phyloP scores from a whole-genome alignment of 2,113 vertebrate genomes.

The Triplophysa rosa region DNA sequence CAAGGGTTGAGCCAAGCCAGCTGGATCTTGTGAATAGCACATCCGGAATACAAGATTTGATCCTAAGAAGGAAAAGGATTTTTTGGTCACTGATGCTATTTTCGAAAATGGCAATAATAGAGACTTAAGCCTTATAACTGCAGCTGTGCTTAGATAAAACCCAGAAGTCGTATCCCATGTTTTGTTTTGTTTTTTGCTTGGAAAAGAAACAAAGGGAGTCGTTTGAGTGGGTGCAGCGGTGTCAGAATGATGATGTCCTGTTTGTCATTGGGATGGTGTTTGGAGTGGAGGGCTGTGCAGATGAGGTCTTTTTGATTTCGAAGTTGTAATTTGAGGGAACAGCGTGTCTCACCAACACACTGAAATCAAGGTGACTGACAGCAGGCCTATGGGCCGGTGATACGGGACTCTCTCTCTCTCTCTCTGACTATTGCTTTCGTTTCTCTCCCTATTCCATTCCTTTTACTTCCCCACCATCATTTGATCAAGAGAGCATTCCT shows the following conservation, averaged over 20 bases:
- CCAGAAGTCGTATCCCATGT: not conserved
- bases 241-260: conserved; percentile 2
- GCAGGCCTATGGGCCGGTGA: not conserved
- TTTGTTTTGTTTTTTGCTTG: not conserved
- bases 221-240: not conserved
- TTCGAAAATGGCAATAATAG: conserved; percentile 11
- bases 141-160: not conserved
- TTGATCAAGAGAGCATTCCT: conserved; percentile 62
- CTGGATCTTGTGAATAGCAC: not conserved
- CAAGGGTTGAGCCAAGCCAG: conserved; percentile 9
- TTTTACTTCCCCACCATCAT: conserved; percentile 30
- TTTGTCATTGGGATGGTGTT: not conserved
- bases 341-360: not conserved
- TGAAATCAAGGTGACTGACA: conserved; percentile 1
- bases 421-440: conserved; percentile 21
- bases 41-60: not conserved
- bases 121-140: not conserved
- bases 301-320: conserved; percentile 17
- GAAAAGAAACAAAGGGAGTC: not conserved
- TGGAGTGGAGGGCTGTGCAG: conserved; percentile 2
- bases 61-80: not conserved
- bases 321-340: not conserved
- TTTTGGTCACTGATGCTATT: not conserved
- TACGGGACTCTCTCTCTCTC: conserved; percentile 14
- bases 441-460: conserved; percentile 37